phyloP scores from a whole-genome alignment of 2,888 invertebrate species.

The Mongoloraphidia duomilia region DNA sequence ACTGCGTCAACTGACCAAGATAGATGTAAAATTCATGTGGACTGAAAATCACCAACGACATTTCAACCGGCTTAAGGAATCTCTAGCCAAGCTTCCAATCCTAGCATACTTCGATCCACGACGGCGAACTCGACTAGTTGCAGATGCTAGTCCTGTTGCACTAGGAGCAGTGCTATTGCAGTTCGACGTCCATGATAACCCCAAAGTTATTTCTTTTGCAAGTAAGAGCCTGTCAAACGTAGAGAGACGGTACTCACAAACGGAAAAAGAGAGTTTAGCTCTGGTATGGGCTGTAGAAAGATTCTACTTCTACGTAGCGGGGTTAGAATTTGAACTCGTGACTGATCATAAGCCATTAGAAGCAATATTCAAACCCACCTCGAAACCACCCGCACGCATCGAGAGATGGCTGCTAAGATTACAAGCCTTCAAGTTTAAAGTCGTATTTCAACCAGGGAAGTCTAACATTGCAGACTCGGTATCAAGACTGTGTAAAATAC shows the following conservation, averaged over 20 bases:
- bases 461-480: constrained; percentile 17
- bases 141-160: constrained; percentile 19
- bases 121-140: constrained; percentile 13
- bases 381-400: constrained; percentile 15
- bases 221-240: constrained; percentile 15
- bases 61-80: constrained; percentile 11
- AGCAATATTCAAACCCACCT: constrained; percentile 17
- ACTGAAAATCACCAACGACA: no score
- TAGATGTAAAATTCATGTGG: no score
- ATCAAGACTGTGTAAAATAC: constrained; percentile 13
- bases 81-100: constrained; percentile 7
- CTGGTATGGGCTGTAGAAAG: constrained; percentile 26
- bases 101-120: constrained; percentile 15
- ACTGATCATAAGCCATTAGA: constrained; percentile 24
- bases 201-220: constrained; percentile 17
- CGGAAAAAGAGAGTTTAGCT: constrained; percentile 24
- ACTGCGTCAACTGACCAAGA: no score
- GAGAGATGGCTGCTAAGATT: constrained; percentile 18
- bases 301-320: constrained; percentile 27
- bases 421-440: constrained; percentile 14
- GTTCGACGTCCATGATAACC: constrained; percentile 12
- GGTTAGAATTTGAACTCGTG: constrained; percentile 24
- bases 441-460: constrained; percentile 15
- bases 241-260: constrained; percentile 21
- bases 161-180: constrained; percentile 19